phyloP scores from a whole-genome alignment of 2,797 vertebrate species.

The Lagorchestes hirsutus region DNA sequence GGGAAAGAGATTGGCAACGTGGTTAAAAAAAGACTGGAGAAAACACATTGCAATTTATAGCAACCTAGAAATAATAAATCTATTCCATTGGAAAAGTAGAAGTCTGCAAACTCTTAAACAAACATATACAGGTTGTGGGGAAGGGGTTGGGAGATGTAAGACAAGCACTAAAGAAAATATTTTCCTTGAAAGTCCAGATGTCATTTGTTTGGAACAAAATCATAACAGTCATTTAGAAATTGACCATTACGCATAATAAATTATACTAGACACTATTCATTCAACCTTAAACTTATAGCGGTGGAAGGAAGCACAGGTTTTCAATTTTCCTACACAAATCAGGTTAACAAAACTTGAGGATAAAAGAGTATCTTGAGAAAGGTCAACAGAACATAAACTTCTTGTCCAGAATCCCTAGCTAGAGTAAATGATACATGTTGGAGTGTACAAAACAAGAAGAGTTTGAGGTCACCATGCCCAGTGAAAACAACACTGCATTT shows the following conservation, averaged over 20 bases:
- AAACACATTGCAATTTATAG: slow-evolving; percentile 1
- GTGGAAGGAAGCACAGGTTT: neutral
- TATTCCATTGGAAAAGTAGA: neutral
- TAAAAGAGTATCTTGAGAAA: neutral
- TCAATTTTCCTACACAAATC: neutral
- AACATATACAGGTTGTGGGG: neutral
- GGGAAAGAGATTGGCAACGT: slow-evolving; percentile 3
- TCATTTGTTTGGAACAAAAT: neutral
- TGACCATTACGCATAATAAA: neutral
- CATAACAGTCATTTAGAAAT: neutral
- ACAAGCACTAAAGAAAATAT: slow-evolving; percentile 1
- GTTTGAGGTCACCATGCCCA: no score
- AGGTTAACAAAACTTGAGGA: neutral
- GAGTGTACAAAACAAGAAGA: neutral
- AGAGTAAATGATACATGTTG: neutral
- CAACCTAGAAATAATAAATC: slow-evolving; percentile 1
- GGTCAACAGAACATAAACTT: no score
- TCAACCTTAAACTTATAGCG: neutral
- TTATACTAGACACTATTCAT: neutral
- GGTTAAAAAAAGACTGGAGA: slow-evolving; percentile 15
- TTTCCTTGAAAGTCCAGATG: neutral
- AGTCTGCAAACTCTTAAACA: slow-evolving; percentile 1
- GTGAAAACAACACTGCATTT: neutral
- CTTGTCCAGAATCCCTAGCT: neutral
- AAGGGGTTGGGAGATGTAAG: neutral